phyloP scores from a whole-genome alignment of 2,797 vertebrate species.

The Streptopelia turtur region DNA sequence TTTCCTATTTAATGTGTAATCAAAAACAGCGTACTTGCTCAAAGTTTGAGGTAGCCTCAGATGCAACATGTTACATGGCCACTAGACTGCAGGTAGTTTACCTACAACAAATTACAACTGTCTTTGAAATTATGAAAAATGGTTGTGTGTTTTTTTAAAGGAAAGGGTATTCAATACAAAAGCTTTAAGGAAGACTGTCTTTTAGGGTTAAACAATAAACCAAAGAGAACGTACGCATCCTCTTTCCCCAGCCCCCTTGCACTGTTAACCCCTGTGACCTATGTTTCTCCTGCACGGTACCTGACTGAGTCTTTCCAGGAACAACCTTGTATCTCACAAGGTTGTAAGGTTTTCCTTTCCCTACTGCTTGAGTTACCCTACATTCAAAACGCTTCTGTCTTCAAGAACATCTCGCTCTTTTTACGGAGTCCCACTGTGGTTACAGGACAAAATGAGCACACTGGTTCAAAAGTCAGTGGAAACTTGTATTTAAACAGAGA shows the following conservation, averaged over 20 bases:
- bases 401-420: neutral
- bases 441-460: neutral
- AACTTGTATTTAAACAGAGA: neutral
- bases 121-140: neutral
- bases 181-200: accelerated
- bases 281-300: neutral
- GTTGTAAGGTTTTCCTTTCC: neutral
- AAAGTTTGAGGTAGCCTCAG: neutral
- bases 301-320: neutral
- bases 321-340: neutral
- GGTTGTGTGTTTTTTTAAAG: neutral
- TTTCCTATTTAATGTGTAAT: neutral
- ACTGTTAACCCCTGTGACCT: neutral
- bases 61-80: neutral
- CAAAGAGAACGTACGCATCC: neutral
- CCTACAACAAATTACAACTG: neutral
- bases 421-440: neutral
- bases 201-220: neutral
- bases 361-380: neutral
- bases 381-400: neutral
- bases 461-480: neutral
- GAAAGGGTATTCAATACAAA: neutral
- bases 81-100: neutral
- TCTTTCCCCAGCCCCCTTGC: neutral
- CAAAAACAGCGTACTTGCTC: neutral